phyloP scores from a whole-genome alignment of 2,113 vertebrate species.

The Cephalopholis sonnerati region DNA sequence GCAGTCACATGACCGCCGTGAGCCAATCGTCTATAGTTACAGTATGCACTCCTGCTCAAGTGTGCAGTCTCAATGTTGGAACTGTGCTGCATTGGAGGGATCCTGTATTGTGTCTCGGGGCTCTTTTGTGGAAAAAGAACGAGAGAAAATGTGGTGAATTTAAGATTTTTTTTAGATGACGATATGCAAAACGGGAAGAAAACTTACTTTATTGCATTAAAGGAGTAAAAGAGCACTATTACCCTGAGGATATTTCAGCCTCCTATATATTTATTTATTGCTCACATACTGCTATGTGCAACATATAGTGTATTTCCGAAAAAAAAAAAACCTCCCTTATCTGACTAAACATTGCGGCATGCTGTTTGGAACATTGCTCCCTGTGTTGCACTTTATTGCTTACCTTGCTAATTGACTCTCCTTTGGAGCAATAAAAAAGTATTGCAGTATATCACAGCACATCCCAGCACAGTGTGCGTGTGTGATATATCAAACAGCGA shows the following conservation, averaged over 20 bases:
- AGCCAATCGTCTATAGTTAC: constrained; percentile 69
- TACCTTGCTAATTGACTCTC: background rate
- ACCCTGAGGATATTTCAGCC: background rate
- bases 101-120: constrained; percentile 53
- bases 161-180: background rate
- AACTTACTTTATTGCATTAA: background rate
- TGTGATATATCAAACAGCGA: background rate
- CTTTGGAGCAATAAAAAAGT: background rate
- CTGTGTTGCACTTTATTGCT: background rate
- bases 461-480: constrained; percentile 1
- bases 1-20: constrained; percentile 71
- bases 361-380: constrained; percentile 10
- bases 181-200: background rate
- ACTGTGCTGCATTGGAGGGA: constrained; percentile 67
- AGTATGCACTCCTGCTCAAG: constrained; percentile 70
- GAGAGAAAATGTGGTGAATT: constrained; percentile 12
- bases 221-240: constrained; percentile 20
- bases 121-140: constrained; percentile 26
- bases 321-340: constrained; percentile 6
- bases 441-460: background rate
- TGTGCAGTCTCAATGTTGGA: constrained; percentile 69
- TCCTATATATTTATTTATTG: constrained; percentile 6
- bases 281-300: constrained; percentile 1
- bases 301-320: background rate
- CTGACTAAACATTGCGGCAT: background rate